Conservation (phyloP, 2,888 invertebrate genomes). For the Toxonevra muliebris region DNA sequence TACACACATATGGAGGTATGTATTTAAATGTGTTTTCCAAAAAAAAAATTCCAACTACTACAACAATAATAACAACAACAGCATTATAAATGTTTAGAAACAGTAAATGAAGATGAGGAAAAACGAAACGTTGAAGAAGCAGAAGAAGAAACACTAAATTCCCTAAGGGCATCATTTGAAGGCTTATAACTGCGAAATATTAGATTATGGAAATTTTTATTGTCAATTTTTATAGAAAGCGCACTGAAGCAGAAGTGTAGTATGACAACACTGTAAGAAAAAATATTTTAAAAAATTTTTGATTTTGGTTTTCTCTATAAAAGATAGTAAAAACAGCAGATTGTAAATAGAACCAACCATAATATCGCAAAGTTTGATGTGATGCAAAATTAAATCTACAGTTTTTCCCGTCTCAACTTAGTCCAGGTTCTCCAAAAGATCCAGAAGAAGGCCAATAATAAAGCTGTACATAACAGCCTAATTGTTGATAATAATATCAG, state of each 20-base stretch:
- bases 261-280: not conserved
- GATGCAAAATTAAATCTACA: no score
- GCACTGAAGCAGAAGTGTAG: slow-evolving; percentile 34
- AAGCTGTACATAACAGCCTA: no score
- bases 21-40: not conserved
- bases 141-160: slow-evolving; percentile 35
- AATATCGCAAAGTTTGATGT: no score
- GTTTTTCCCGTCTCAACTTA: no score
- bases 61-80: not conserved
- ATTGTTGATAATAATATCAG: no score
- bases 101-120: not conserved
- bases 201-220: slow-evolving; percentile 49
- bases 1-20: not conserved
- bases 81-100: not conserved
- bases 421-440: no score
- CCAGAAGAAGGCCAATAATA: no score
- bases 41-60: not conserved
- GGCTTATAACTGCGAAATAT: slow-evolving; percentile 46
- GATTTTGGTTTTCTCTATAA: no score
- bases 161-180: slow-evolving; percentile 47
- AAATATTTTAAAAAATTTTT: not conserved
- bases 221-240: slow-evolving; percentile 42
- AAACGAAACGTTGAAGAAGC: not conserved
- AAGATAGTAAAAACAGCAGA: no score
- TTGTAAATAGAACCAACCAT: no score